Evolutionary conservation across 2,797 vertebrate genomes (phyloP), one percentile per base, ranked within the genome.

Genomic region (Triplophysa yarkandensis): DNA sequence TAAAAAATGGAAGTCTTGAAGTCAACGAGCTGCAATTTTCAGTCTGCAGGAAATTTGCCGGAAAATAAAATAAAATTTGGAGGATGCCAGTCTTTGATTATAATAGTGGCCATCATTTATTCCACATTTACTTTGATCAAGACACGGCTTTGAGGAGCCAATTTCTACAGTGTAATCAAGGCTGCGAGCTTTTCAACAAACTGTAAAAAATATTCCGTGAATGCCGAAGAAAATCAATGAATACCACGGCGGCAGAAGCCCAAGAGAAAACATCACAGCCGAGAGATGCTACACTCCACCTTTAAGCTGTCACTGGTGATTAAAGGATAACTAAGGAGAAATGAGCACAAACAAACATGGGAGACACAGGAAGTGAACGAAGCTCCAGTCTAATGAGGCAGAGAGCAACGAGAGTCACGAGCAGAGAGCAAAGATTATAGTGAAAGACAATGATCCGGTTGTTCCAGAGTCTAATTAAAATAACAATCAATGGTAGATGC

Each of bases 401-500:
- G 27, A 30, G 27, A 32, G 27, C 36, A 58, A 44, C 34, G 44
- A 17, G 54, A 34, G 52, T 55, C 14, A 23, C 28, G 16, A 71
- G 17, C 19, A 60, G 10, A 69, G 27, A 71, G 50, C 4, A 19
- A 55, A 19, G 16, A 50, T n/a, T 16, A 58, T 19, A 44, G 28
- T 8, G 58, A 1, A 19, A 68, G 23, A 50, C 3, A 72, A 30
- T 39, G n/a, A 63, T 19, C 58, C 60, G 62, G 5, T 64, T 21
- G 30, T 44, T 57, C 9, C 46, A 63, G 68, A 46, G 57, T 57
- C 50, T 61, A 71, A 71, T 81, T 76, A 71, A 77, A 65, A 62
- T 71, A 28, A 23, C 39, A 54, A 68, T 55, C 36, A 68, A 72
- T 46, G 54, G 21, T 27, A 60, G 28, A 68, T 61, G 46, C 57